Evolutionary conservation across 2,888 invertebrate species (phyloP), one percentile per base, ranked within the genome.

Genomic region (Dynastes hyllus): DNA sequence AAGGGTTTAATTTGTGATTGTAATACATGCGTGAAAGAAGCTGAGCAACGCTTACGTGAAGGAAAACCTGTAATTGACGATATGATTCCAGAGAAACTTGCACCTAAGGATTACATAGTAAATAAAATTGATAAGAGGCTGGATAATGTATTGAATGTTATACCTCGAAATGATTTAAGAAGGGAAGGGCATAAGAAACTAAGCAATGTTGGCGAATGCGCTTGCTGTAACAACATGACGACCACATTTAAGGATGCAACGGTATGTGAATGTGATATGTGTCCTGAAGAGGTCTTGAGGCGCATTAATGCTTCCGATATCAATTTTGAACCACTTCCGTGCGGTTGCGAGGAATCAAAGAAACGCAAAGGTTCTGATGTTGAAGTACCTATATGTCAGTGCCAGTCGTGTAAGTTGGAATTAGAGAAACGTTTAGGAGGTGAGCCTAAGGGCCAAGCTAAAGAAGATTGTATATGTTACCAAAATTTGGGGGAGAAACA

Each of bases 81-180:
- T 27, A 69, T 69, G 69, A 27, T 75, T 27, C 61, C 73, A 16
- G 73, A 75, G 11, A 75, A 75, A 29, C 61, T 75, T 27, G 5
- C 16, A 13, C 13, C 61, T 13, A n/a, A 61, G 6, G 27, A 61
- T 37, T 63, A 63, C 40, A 11, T 29, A 45, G 45, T 45, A 45
- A 45, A 45, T 45, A 45, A 45, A 45, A 8, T 45, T 8, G 45
- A 45, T 45, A 45, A 8, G 2, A 45, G 11, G 45, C 11, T 45
- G 45, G 45, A 45, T 11, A 45, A 2, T 45, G 45, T 6, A 37
- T 37, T 37, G 32, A 37, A 37, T 5, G 32, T 6, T 45, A 45
- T 45, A 45, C 45, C 45, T 1, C 2, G 8, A 45, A 45, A 11
- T 45, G 45, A 45, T 45, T 45, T 2, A 8, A 45, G 11, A 45